Percentiles rank a stretch among this genome's conserved stretches.
Evolutionary conservation across 2,797 vertebrate genomes (phyloP).

Genomic region (Eutrigla gurnardus): DNA sequence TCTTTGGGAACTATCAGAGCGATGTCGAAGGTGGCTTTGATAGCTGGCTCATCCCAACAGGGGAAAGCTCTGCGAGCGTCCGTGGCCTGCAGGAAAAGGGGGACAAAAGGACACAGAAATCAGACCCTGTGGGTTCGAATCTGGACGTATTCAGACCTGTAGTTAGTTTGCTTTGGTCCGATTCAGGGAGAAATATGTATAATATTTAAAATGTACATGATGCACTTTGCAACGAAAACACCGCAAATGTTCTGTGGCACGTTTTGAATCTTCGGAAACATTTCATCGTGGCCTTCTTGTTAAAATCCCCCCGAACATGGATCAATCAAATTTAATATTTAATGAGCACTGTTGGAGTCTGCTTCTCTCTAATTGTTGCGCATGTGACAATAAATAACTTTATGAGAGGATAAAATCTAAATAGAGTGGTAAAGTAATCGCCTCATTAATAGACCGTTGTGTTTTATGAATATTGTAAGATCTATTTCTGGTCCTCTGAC

Average conservation of each 20-base stretch:
- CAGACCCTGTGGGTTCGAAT: conserved; percentile 1
- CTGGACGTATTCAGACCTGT: background rate
- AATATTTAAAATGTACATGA: too few species aligned
- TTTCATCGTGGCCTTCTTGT: too few species aligned
- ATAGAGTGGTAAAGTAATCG: background rate
- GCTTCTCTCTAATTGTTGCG: background rate
- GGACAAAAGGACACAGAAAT: background rate
- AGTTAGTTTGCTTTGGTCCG: too few species aligned
- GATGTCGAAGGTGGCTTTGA: conserved; percentile 99
- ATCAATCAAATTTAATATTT: too few species aligned
- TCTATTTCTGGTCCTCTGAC: background rate
- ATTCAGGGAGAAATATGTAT: too few species aligned
- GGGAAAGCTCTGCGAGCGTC: conserved; percentile 98
- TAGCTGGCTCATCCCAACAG: conserved; percentile 98
- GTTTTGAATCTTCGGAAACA: too few species aligned
- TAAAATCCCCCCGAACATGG: too few species aligned
- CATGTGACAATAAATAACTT: background rate
- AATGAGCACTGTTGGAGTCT: too few species aligned
- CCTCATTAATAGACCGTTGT: background rate
- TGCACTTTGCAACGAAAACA: too few species aligned
- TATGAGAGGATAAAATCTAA: too few species aligned
- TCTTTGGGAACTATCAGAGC: conserved; percentile 97
- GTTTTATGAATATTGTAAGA: background rate
- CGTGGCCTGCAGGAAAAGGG: conserved; percentile 86
- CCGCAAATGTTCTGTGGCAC: too few species aligned